Conservation (phyloP, 2,888 invertebrate genomes). For the Drosophila pseudotalamancana region DNA sequence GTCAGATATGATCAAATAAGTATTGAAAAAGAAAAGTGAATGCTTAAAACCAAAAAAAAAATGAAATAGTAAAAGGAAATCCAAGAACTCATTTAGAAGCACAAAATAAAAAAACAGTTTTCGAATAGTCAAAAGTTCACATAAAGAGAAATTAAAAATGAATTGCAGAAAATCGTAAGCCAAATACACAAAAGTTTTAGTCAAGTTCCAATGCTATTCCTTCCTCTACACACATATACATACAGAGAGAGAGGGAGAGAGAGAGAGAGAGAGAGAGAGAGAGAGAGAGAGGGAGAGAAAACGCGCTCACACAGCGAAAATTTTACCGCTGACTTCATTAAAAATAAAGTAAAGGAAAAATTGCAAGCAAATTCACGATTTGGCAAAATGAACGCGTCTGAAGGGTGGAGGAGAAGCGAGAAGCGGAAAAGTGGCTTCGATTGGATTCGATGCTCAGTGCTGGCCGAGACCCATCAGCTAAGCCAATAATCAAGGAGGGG, state of each 20-base stretch:
- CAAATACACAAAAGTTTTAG: slow-evolving; percentile 33
- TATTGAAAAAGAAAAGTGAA: neutral
- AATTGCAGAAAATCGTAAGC: slow-evolving; percentile 57
- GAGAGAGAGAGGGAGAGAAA: no score
- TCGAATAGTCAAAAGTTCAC: slow-evolving; percentile 38
- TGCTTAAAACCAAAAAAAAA: neutral
- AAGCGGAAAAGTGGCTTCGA: slow-evolving; percentile 52
- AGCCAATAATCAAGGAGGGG: slow-evolving; percentile 69
- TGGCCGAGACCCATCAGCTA: slow-evolving; percentile 60
- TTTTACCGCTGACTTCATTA: slow-evolving; percentile 74
- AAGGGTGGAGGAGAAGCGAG: neutral
- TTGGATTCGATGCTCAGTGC: slow-evolving; percentile 58
- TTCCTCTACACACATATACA: no score
- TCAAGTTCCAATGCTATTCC: neutral
- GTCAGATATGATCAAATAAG: slow-evolving; percentile 11
- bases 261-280: no score
- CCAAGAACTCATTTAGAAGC: slow-evolving; percentile 24
- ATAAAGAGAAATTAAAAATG: slow-evolving; percentile 57
- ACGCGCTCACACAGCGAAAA: slow-evolving; percentile 58
- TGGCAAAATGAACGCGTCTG: slow-evolving; percentile 73
- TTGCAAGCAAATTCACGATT: slow-evolving; percentile 61
- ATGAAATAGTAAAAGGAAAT: neutral
- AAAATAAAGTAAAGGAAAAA: slow-evolving; percentile 58
- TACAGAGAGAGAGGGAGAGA: no score
- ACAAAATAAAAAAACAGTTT: slow-evolving; percentile 8